Evolutionary conservation across 2,888 invertebrate genomes (phyloP).

Genomic region (Eulithis prunata): DNA sequence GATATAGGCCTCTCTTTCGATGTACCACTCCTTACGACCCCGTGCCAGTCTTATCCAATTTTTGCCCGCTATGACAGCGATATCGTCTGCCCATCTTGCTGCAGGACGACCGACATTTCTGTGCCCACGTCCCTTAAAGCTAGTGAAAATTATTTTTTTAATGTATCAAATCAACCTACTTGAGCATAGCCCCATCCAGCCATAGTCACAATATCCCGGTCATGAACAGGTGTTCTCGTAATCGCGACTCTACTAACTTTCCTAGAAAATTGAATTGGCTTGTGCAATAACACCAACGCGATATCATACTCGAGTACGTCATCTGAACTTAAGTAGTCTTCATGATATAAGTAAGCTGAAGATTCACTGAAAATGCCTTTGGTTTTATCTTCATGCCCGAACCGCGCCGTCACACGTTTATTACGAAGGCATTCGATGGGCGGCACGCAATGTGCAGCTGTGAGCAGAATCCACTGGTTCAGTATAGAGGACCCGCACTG

Average conservation of each 20-base stretch:
- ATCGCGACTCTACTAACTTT: not conserved
- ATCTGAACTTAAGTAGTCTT: not conserved
- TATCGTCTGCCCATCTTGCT: too few species aligned
- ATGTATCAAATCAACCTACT: not conserved
- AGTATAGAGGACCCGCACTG: conserved; percentile 13
- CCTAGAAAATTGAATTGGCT: not conserved
- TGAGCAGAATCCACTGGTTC: conserved; percentile 10
- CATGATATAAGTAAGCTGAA: not conserved
- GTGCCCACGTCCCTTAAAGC: too few species aligned
- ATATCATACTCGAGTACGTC: not conserved
- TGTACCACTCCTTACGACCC: too few species aligned
- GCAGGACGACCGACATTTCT: too few species aligned
- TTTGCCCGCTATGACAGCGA: too few species aligned
- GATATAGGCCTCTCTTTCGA: too few species aligned
- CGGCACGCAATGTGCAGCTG: conserved; percentile 17
- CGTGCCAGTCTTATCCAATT: too few species aligned
- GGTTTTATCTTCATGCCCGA: not conserved
- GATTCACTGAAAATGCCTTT: conserved; percentile 8
- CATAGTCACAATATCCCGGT: not conserved
- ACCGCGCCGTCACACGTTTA: not conserved
- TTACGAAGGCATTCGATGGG: not conserved
- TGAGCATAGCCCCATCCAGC: not conserved
- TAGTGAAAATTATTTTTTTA: too few species aligned
- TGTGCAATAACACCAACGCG: not conserved
- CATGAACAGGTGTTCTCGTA: not conserved